Percentiles rank a stretch among this genome's conserved stretches.
phyloP scores from a whole-genome alignment of 2,888 invertebrate genomes.

The Eremobia ochroleuca region DNA sequence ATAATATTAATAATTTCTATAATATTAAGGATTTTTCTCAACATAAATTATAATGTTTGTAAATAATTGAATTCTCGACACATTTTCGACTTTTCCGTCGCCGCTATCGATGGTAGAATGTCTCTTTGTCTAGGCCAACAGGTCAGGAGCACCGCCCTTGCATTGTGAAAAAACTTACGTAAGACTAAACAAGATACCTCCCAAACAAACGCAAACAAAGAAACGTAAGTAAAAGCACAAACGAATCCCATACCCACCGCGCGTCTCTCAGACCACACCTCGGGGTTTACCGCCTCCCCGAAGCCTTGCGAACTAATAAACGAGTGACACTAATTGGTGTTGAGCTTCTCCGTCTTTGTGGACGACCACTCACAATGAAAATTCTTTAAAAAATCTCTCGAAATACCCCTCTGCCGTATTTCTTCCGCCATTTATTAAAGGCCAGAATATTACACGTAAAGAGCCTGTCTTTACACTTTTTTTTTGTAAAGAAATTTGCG shows the following conservation, averaged over 20 bases:
- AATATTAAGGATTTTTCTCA: too few relatives aligned
- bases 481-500: constrained; percentile 67
- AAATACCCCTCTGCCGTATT: constrained; percentile 74
- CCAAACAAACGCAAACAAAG: constrained; percentile 26
- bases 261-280: constrained; percentile 44
- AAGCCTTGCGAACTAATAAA: constrained; percentile 81
- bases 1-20: too few relatives aligned
- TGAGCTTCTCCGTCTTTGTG: constrained; percentile 74
- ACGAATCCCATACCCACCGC: constrained; percentile 14
- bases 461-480: constrained; percentile 69
- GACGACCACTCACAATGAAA: constrained; percentile 77
- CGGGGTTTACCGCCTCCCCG: constrained; percentile 63
- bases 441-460: constrained; percentile 75
- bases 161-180: neutral
- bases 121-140: neutral
- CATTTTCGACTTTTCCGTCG: neutral
- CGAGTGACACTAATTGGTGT: constrained; percentile 87
- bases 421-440: constrained; percentile 77
- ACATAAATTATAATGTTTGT: too few relatives aligned
- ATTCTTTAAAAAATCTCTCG: constrained; percentile 73
- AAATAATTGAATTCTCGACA: too few relatives aligned
- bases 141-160: neutral
- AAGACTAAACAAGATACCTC: constrained; percentile 7
- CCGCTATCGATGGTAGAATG: neutral
- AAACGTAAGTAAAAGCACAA: constrained; percentile 24